phyloP scores from a whole-genome alignment of 2,797 vertebrate genomes.

The Micromesistius poutassou region DNA sequence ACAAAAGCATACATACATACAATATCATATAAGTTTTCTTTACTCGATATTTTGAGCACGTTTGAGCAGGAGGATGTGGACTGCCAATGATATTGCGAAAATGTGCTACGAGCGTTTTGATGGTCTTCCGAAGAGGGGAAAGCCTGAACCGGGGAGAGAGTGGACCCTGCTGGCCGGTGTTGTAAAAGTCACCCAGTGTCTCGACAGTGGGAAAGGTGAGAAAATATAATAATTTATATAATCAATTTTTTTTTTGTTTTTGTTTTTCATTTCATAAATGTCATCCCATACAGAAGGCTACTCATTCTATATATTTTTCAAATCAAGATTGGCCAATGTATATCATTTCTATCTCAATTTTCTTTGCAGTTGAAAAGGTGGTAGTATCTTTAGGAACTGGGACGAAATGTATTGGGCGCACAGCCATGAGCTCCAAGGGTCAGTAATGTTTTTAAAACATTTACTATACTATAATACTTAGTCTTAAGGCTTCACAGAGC shows the following conservation, averaged over 20 bases:
- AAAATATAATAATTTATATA: not conserved
- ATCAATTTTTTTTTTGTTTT: slow-evolving; percentile 5
- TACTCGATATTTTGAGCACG: not conserved
- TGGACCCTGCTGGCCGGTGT: slow-evolving; percentile 89
- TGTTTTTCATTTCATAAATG: not conserved
- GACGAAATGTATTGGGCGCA: slow-evolving; percentile 89
- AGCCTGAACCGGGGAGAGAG: slow-evolving; percentile 81
- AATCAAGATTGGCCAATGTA: not conserved
- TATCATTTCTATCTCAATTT: not conserved
- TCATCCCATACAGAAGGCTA: not conserved
- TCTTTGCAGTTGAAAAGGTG: slow-evolving; percentile 71
- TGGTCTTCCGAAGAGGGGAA: slow-evolving; percentile 82
- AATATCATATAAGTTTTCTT: not conserved
- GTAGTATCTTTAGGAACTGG: slow-evolving; percentile 93
- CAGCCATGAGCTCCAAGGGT: slow-evolving; percentile 84
- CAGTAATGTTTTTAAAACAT: slow-evolving; percentile 13
- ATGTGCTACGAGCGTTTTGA: slow-evolving; percentile 80
- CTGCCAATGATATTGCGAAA: slow-evolving; percentile 78
- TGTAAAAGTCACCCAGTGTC: slow-evolving; percentile 59
- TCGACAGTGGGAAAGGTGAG: slow-evolving; percentile 35
- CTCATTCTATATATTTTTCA: not conserved
- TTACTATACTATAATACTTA: not conserved
- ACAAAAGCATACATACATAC: too few relatives aligned
- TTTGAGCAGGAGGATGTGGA: slow-evolving; percentile 58
- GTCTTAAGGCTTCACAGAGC: not conserved